phyloP scores from a whole-genome alignment of 2,797 vertebrate genomes.

The Neoniphon sammara region DNA sequence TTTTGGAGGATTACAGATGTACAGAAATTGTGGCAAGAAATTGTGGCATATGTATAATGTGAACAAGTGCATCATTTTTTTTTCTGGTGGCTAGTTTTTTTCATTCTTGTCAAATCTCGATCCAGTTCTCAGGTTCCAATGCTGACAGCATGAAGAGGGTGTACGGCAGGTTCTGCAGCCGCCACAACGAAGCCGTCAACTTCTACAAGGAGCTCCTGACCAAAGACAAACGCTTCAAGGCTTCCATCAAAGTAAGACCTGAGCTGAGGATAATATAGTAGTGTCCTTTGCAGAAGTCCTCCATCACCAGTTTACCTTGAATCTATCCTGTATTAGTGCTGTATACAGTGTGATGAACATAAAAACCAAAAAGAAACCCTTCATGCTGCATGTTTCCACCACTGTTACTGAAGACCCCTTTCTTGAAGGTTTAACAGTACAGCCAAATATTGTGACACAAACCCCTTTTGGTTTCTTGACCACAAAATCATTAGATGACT shows the following conservation, averaged over 20 bases:
- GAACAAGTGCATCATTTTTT: no score
- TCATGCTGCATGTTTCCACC: no score
- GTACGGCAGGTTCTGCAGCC: conserved; percentile 94
- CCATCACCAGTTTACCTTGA: background rate
- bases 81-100: no score
- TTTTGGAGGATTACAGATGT: no score
- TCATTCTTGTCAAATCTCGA: conserved; percentile 35
- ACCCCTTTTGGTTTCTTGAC: background rate
- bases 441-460: no score
- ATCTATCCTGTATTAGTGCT: conserved; percentile 5
- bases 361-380: no score
- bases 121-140: conserved; percentile 92
- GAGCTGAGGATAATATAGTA: background rate
- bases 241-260: conserved; percentile 90
- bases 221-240: conserved; percentile 96
- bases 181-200: conserved; percentile 94
- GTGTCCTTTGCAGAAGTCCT: background rate
- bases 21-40: no score
- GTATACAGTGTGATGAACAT: no score
- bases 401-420: conserved; percentile 7
- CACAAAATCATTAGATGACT: background rate
- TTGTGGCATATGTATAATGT: no score
- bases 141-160: conserved; percentile 92
- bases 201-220: conserved; percentile 93
- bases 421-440: background rate